Conservation (phyloP, 2,113 vertebrate genomes). For the Perca schrenkii region DNA sequence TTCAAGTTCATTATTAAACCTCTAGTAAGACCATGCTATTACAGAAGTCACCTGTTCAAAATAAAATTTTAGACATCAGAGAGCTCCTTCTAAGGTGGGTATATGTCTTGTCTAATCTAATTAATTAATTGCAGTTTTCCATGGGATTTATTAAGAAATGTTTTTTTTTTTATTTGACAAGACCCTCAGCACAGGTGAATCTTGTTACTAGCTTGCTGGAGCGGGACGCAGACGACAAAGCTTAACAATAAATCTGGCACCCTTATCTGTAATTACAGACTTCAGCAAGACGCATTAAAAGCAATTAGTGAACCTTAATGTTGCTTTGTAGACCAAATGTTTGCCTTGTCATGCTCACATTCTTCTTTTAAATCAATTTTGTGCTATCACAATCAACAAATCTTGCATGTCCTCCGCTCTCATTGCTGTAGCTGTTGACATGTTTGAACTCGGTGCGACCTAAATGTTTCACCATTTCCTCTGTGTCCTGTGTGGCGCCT, state of each 20-base stretch:
- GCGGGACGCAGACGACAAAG: neutral
- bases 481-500: constrained; percentile 43
- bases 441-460: constrained; percentile 61
- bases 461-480: constrained; percentile 58
- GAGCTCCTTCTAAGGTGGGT: constrained; percentile 18
- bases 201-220: constrained; percentile 24
- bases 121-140: constrained; percentile 41
- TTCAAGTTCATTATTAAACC: neutral
- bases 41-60: constrained; percentile 18
- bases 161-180: constrained; percentile 32
- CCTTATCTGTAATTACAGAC: neutral
- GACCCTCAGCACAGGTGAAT: constrained; percentile 32
- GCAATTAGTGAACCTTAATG: neutral
- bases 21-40: neutral
- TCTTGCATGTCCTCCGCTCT: constrained; percentile 18
- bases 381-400: neutral
- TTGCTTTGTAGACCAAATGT: constrained; percentile 6
- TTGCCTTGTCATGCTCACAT: neutral
- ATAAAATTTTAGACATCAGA: constrained; percentile 31
- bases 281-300: neutral
- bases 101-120: constrained; percentile 13
- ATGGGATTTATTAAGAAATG: constrained; percentile 52
- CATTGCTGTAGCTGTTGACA: constrained; percentile 16
- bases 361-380: constrained; percentile 21
- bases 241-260: neutral